phyloP scores from a whole-genome alignment of 1,140 invertebrate genomes.

The Melitaea cinxia region DNA sequence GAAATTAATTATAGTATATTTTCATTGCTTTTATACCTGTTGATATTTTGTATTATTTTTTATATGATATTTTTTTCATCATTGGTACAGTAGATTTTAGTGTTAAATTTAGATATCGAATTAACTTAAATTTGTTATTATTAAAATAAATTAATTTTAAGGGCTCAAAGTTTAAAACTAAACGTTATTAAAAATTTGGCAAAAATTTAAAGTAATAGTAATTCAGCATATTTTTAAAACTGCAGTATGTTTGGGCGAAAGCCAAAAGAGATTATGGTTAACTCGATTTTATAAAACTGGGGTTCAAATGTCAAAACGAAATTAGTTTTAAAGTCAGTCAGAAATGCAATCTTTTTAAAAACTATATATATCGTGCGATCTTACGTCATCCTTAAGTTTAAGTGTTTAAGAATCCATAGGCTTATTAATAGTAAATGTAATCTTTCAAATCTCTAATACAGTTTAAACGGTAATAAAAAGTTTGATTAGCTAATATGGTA shows the following conservation, averaged over 20 bases:
- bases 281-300: constrained; percentile 17
- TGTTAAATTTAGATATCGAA: no score
- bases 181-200: constrained; percentile 16
- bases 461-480: no score
- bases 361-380: no score
- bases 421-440: no score
- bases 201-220: constrained; percentile 19
- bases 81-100: no score
- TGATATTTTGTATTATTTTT: background rate
- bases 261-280: constrained; percentile 31
- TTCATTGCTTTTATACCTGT: background rate
- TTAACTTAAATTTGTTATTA: no score
- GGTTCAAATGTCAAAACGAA: background rate
- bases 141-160: no score
- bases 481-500: no score
- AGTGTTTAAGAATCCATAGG: no score
- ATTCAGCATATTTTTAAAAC: constrained; percentile 16
- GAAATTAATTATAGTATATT: background rate
- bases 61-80: background rate
- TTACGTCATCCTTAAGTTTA: no score
- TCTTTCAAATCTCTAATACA: no score
- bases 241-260: constrained; percentile 25
- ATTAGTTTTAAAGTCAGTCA: background rate
- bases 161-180: no score
- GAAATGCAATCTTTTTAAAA: background rate